phyloP scores from a whole-genome alignment of 2,888 invertebrate genomes.

The Caenorhabditis imperialis region DNA sequence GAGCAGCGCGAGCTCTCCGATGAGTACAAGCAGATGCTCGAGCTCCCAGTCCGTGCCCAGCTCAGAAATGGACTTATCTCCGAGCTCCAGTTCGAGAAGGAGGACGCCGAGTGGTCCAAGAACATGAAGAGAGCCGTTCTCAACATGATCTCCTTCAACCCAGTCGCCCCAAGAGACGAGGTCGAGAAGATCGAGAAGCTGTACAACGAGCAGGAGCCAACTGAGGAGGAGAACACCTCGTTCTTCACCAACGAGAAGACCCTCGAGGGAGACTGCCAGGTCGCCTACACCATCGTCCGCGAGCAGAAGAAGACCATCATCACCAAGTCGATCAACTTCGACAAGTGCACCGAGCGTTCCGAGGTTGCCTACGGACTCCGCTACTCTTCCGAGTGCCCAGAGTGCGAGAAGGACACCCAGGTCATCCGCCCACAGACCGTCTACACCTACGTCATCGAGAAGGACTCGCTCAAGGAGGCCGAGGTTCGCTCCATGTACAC shows the following conservation, averaged over 20 bases:
- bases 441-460: conserved; percentile 59
- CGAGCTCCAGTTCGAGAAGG: conserved; percentile 55
- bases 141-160: conserved; percentile 64
- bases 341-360: conserved; percentile 78
- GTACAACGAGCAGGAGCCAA: conserved; percentile 22
- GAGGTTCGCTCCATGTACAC: conserved; percentile 62
- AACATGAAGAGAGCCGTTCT: conserved; percentile 76
- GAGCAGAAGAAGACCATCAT: conserved; percentile 57
- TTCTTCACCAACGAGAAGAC: conserved; percentile 58
- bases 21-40: conserved; percentile 60
- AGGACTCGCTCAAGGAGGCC: conserved; percentile 55
- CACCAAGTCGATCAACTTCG: conserved; percentile 79
- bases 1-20: conserved; percentile 59
- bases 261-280: conserved; percentile 73
- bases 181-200: conserved; percentile 36
- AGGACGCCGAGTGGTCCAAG: conserved; percentile 70
- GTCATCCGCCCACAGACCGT: conserved; percentile 58
- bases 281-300: conserved; percentile 60
- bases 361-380: conserved; percentile 52
- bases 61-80: conserved; percentile 69
- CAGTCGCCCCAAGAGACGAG: conserved; percentile 43
- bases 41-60: conserved; percentile 69
- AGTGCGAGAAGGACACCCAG: conserved; percentile 55
- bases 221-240: conserved; percentile 42
- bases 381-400: conserved; percentile 53